These are phyloP conservation scores for Lepus oiostolus DNA, from an alignment of 2,797 vertebrate species.

Conservation along the genomic window DNA sequence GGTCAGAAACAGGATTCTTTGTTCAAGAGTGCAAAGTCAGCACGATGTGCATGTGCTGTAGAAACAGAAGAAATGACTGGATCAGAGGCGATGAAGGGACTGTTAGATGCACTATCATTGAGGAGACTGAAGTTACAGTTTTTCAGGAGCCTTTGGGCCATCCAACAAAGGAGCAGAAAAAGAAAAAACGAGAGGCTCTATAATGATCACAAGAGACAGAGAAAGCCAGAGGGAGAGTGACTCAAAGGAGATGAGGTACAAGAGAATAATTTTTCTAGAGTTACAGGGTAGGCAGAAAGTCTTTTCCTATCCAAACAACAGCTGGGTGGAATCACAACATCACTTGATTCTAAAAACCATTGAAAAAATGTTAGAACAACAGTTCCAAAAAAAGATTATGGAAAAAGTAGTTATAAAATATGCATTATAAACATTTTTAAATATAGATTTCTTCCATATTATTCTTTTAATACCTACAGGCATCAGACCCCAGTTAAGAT, in stretches of 20 bases:
- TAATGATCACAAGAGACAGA: background rate
- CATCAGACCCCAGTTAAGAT: slow-evolving; percentile 62
- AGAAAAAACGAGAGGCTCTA: background rate
- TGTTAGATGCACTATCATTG: slow-evolving; percentile 16
- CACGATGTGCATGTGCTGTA: background rate
- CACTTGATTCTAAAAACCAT: slow-evolving; percentile 51
- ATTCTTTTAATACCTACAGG: slow-evolving; percentile 54
- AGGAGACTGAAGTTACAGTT: background rate
- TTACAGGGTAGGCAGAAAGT: background rate
- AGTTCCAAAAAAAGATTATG: slow-evolving; percentile 43
- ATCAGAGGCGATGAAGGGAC: background rate
- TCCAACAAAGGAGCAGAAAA: slow-evolving; percentile 33
- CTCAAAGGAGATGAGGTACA: background rate
- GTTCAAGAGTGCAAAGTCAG: slow-evolving; percentile 14
- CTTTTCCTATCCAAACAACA: slow-evolving; percentile 23
- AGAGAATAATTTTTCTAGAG: background rate
- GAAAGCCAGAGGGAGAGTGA: background rate
- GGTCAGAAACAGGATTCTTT: background rate
- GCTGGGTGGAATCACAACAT: slow-evolving; percentile 15
- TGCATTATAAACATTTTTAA: slow-evolving; percentile 70
- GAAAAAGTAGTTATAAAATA: slow-evolving; percentile 63
- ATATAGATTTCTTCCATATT: slow-evolving; percentile 64
- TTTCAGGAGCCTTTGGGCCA: background rate
- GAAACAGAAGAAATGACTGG: background rate
- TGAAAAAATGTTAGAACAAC: slow-evolving; percentile 54